These are phyloP conservation scores for Pardalotus punctatus DNA, from an alignment of 2,113 vertebrate species.

Conservation along the genomic window DNA sequence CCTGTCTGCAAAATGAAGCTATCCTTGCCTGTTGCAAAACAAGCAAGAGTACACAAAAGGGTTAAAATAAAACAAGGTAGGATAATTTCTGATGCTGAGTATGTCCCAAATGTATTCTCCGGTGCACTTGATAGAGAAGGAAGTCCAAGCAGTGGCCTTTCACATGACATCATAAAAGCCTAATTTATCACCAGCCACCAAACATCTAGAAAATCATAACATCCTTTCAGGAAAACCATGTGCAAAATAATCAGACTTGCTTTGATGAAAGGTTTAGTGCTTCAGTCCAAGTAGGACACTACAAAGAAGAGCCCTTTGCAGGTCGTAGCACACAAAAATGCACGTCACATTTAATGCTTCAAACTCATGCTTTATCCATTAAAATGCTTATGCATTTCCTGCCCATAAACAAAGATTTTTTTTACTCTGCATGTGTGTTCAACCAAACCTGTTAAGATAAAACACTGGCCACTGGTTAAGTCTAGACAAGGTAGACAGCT, in stretches of 20 bases:
- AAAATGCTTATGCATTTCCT: constrained; percentile 2
- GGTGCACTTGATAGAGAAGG: constrained; percentile 68
- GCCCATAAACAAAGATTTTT: neutral
- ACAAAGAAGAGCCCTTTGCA: constrained; percentile 71
- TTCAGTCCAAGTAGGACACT: constrained; percentile 63
- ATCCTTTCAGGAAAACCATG: constrained; percentile 98
- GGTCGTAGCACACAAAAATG: constrained; percentile 40
- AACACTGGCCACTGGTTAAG: neutral
- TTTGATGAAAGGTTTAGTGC: constrained; percentile 87
- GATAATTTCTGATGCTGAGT: constrained; percentile 16
- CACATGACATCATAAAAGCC: constrained; percentile 94
- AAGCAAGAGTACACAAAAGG: neutral
- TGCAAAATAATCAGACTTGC: constrained; percentile 92
- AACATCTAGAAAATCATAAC: constrained; percentile 98
- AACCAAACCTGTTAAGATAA: neutral
- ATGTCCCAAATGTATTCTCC: constrained; percentile 69
- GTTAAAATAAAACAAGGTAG: constrained; percentile 61
- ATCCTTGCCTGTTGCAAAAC: neutral
- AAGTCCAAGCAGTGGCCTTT: constrained; percentile 84
- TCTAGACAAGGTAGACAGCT: neutral
- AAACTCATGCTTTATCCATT: neutral
- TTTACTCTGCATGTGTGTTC: neutral
- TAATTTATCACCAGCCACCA: constrained; percentile 91
- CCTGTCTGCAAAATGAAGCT: neutral
- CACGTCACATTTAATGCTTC: neutral